phyloP scores from a whole-genome alignment of 37 sponge, comb jelly and placozoan genomes.

The Eunapius fragilis region DNA sequence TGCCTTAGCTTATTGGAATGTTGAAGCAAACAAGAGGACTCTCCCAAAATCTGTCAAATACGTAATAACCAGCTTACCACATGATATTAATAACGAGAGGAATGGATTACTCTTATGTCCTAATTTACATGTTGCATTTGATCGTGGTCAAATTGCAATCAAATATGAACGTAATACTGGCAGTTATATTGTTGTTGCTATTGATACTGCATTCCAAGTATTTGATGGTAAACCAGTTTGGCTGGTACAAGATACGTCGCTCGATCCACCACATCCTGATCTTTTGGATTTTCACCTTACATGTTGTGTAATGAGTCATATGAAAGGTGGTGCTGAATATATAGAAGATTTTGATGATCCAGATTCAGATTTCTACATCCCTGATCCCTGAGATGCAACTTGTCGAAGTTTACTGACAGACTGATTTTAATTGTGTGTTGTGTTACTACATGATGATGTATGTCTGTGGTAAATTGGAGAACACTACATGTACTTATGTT shows the following conservation, averaged over 20 bases:
- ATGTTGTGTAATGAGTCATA: background rate
- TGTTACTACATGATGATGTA: too few relatives aligned
- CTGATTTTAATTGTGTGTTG: background rate
- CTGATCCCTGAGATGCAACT: background rate
- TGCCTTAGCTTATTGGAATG: background rate
- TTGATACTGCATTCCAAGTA: background rate
- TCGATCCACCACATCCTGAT: too few relatives aligned
- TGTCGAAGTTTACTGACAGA: background rate
- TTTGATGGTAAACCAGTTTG: background rate
- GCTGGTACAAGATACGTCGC: too few relatives aligned
- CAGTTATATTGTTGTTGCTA: background rate
- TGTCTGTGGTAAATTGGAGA: too few relatives aligned
- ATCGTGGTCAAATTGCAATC: background rate
- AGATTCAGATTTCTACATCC: background rate
- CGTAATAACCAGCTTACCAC: background rate
- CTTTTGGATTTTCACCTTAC: too few relatives aligned
- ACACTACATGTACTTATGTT: too few relatives aligned
- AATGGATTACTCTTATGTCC: background rate
- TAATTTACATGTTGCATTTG: background rate
- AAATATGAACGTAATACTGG: background rate
- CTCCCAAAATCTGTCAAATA: background rate
- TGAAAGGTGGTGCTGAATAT: background rate
- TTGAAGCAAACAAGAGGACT: background rate
- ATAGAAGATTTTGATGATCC: background rate
- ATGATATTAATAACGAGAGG: background rate